Conservation (phyloP, 2,797 vertebrate genomes). For the Acanthiza pusilla region DNA sequence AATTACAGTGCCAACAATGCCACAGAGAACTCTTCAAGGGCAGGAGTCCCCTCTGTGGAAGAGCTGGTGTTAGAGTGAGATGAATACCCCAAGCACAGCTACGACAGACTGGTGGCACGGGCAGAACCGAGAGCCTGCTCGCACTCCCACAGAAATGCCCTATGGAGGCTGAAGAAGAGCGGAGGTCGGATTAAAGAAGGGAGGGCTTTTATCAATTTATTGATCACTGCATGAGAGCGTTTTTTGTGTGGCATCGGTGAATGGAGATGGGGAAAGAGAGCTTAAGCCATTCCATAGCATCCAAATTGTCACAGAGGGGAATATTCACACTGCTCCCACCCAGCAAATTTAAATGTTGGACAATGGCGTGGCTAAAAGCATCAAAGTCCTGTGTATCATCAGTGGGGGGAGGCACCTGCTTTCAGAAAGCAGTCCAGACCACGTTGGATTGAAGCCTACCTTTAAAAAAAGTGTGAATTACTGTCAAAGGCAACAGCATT, state of each 20-base stretch:
- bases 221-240: slow-evolving; percentile 60
- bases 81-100: slow-evolving; percentile 22
- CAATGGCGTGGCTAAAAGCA: background rate
- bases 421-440: background rate
- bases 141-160: background rate
- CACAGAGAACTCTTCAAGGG: slow-evolving; percentile 40
- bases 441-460: background rate
- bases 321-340: slow-evolving; percentile 20
- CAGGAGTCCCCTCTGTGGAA: slow-evolving; percentile 35
- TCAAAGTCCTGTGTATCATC: background rate
- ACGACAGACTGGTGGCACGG: slow-evolving; percentile 1
- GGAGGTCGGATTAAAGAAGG: background rate
- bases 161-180: background rate
- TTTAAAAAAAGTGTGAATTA: slow-evolving; percentile 37
- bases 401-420: background rate
- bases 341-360: background rate
- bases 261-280: slow-evolving; percentile 23
- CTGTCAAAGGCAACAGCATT: slow-evolving; percentile 4
- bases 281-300: slow-evolving; percentile 49
- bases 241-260: background rate
- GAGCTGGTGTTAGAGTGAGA: slow-evolving; percentile 4
- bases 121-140: background rate
- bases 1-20: slow-evolving; percentile 23
- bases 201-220: background rate
- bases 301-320: slow-evolving; percentile 51